Percentiles rank a stretch among this genome's conserved stretches.
These are phyloP conservation scores for Carapus acus DNA, from an alignment of 2,797 vertebrate genomes.

Conservation along the genomic window DNA sequence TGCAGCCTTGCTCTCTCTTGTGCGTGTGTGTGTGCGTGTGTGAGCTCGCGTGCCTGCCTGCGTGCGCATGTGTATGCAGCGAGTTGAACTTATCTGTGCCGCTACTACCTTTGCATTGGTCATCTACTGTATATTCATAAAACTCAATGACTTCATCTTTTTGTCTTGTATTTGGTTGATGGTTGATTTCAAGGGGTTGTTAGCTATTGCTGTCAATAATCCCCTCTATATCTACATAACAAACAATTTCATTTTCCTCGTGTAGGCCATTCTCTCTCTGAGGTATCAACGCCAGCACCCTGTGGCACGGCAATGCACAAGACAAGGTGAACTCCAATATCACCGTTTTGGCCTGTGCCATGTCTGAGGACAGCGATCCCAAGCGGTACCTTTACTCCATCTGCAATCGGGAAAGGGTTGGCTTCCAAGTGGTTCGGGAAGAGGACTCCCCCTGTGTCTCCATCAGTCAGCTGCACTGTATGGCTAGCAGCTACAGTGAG, in stretches of 20 bases:
- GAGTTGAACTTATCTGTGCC: slow-evolving; percentile 6
- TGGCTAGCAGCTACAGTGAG: slow-evolving; percentile 70
- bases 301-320: slow-evolving; percentile 41
- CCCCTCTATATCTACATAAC: too few species aligned
- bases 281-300: slow-evolving; percentile 10
- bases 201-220: too few species aligned
- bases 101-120: slow-evolving; percentile 26
- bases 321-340: slow-evolving; percentile 32
- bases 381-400: slow-evolving; percentile 63
- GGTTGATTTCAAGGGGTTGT: slow-evolving; percentile 11
- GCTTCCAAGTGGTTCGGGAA: slow-evolving; percentile 56
- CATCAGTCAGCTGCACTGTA: slow-evolving; percentile 63
- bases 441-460: slow-evolving; percentile 44
- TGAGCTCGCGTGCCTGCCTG: too few species aligned
- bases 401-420: slow-evolving; percentile 36
- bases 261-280: slow-evolving; percentile 27
- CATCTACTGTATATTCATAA: slow-evolving; percentile 24
- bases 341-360: slow-evolving; percentile 23
- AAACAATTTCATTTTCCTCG: slow-evolving; percentile 14
- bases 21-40: slow-evolving; percentile 3
- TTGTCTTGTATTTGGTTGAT: slow-evolving; percentile 15
- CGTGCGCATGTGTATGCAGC: slow-evolving; percentile 12
- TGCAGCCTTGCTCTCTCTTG: neutral
- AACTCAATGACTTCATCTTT: slow-evolving; percentile 17
- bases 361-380: slow-evolving; percentile 60